Evolutionary conservation across 1,140 invertebrate species (phyloP), one percentile per base, ranked within the genome.

Genomic region (Trichogramma pretiosum): DNA sequence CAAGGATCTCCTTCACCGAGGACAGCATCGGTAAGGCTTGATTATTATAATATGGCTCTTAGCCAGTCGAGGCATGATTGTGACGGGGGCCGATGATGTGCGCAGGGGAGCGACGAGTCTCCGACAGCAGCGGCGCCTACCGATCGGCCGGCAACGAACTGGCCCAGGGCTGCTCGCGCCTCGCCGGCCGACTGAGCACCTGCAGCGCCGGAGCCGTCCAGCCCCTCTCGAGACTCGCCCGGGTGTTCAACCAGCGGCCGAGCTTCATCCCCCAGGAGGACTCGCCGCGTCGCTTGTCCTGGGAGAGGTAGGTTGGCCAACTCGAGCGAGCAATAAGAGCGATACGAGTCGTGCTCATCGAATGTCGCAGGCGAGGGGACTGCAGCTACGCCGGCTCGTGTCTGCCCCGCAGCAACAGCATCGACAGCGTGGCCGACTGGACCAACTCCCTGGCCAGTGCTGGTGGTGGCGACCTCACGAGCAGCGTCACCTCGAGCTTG

Each of bases 351-450:
- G 5, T 11, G 24, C 24, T 11, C 5, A 28, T 5, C 8, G 9
- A 36, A 3, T 40, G 38, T n/a, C 3, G 1, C 36, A 50, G 41
- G 18, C 48, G 5, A 49, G 58, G 63, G 42, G 60, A 67, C 9
- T 61, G 55, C 50, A 64, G 57, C 40, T 52, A 61, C 14, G 60
- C 61, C 19, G 58, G 64, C 42, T 67, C 64, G 8, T 67, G 65
- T 48, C 55, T 68, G 18, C 82, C 83, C n/a, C 75, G 86, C 3
- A 88, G 85, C 35, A 81, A 83, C 38, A 87, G 85, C 62, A 87
- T 87, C 59, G 86, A 89, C 67, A 75, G 73, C 56, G 50, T 70
- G 16, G 62, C 65, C 23, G 65, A 68, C 60, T 65, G 69, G 68
- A n/a, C n/a, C n/a, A 57, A 39, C 34, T 59, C 35, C 51, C 55